Evolutionary conservation across 2,113 vertebrate species (phyloP).

Genomic region (Tyto alba): DNA sequence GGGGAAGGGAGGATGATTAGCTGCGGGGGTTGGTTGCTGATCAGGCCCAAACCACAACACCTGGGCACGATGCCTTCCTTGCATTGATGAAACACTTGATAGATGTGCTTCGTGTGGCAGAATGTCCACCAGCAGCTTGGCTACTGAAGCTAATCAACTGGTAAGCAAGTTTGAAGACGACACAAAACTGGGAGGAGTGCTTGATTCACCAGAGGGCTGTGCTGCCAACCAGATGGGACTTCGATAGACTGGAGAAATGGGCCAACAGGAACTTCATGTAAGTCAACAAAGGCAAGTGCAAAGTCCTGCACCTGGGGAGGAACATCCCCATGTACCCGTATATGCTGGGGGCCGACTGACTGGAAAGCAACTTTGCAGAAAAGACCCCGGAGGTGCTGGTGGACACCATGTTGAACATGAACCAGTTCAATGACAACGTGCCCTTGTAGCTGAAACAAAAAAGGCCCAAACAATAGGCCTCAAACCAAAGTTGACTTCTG

Average conservation of each 20-base stretch:
- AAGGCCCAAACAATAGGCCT: no score
- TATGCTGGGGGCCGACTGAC: neutral
- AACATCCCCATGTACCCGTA: neutral
- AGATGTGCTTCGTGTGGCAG: neutral
- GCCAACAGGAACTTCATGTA: neutral
- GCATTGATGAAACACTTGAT: neutral
- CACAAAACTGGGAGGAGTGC: neutral
- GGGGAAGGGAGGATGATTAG: no score
- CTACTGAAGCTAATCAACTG: neutral
- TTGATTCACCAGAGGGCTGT: neutral
- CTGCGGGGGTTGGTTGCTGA: no score
- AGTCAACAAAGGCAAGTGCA: neutral
- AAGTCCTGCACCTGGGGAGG: neutral
- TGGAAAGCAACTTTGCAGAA: neutral
- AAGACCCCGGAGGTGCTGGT: neutral
- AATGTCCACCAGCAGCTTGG: neutral
- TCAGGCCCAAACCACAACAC: no score
- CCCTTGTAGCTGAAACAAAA: no score
- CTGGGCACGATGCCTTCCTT: accelerated
- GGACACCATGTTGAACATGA: neutral
- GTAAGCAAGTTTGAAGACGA: neutral
- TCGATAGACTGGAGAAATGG: accelerated
- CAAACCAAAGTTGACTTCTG: no score
- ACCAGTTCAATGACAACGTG: neutral
- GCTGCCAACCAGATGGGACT: neutral